Evolutionary conservation across 2,797 vertebrate genomes (phyloP).

Genomic region (Sebastes miniatus): DNA sequence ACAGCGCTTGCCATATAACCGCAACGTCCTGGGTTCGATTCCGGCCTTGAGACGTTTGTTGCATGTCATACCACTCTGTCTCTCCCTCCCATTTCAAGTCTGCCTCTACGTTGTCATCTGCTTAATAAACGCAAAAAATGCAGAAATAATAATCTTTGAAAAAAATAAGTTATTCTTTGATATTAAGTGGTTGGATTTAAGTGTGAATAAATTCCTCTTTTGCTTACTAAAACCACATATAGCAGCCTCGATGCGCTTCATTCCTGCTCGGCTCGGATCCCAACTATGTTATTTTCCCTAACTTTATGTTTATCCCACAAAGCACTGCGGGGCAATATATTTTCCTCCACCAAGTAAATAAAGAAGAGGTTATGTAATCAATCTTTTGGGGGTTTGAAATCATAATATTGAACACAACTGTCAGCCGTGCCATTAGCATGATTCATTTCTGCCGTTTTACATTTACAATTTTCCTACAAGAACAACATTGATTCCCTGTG

Average conservation of each 20-base stretch:
- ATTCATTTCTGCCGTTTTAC: conserved; percentile 87
- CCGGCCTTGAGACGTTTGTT: background rate
- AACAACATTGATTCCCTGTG: conserved; percentile 80
- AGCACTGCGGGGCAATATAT: conserved; percentile 71
- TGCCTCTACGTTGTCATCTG: background rate
- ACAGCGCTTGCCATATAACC: background rate
- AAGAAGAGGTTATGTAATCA: conserved; percentile 84
- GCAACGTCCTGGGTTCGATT: background rate
- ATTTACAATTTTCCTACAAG: conserved; percentile 86
- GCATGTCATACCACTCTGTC: background rate
- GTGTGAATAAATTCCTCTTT: conserved; percentile 12
- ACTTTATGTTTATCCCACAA: conserved; percentile 67
- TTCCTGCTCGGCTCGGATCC: conserved; percentile 20
- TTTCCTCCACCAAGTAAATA: conserved; percentile 81
- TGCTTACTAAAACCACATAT: conserved; percentile 3
- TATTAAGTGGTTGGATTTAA: conserved; percentile 12
- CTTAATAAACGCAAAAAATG: background rate
- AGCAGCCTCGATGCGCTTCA: conserved; percentile 30
- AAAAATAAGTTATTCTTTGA: conserved; percentile 18
- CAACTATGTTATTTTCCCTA: conserved; percentile 58
- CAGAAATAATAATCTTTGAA: background rate
- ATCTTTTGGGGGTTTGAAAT: conserved; percentile 85
- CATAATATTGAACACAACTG: conserved; percentile 87
- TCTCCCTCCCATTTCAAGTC: background rate
- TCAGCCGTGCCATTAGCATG: conserved; percentile 86